These are phyloP conservation scores for Hydrotaea cyrtoneurina DNA, from an alignment of 2,888 invertebrate species.

Conservation along the genomic window DNA sequence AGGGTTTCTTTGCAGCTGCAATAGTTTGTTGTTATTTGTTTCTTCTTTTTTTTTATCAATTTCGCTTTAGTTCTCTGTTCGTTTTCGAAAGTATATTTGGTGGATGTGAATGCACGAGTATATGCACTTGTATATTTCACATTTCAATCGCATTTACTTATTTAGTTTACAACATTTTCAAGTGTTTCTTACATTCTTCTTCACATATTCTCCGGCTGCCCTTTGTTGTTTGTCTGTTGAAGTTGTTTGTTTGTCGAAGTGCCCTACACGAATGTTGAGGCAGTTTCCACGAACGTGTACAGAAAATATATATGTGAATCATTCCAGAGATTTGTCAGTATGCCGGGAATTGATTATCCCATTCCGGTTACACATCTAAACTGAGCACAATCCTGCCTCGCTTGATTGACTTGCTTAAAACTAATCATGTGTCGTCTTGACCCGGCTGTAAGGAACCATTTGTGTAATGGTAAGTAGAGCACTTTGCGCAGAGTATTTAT, in stretches of 20 bases:
- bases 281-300: no score
- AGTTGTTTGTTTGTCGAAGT: background rate
- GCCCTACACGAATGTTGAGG: background rate
- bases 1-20: background rate
- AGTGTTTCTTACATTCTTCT: background rate
- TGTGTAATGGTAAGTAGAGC: no score
- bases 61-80: background rate
- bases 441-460: no score
- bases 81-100: background rate
- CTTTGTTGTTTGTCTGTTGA: background rate
- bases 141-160: conserved; percentile 1
- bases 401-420: no score
- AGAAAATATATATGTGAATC: no score
- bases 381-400: no score
- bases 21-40: background rate
- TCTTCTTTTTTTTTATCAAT: background rate
- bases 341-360: no score
- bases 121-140: background rate
- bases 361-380: no score
- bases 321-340: no score
- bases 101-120: background rate
- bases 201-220: background rate
- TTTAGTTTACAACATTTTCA: background rate
- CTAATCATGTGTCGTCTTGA: no score
- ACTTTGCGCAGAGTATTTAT: no score